Base-by-base conservation (phyloP, 2,113 vertebrate species). In the Dasyprocta punctata region DNA sequence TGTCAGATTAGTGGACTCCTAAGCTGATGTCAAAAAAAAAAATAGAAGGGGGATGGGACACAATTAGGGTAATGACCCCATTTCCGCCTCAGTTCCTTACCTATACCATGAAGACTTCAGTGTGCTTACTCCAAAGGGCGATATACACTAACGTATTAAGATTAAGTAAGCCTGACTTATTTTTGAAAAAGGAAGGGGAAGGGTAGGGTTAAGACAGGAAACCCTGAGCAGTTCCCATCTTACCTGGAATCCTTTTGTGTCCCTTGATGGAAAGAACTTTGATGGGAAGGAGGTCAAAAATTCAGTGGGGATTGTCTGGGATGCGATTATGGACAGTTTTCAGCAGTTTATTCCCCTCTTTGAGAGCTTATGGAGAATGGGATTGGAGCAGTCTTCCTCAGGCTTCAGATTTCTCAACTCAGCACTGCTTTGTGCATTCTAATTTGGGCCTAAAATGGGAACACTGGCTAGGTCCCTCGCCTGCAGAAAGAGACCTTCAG, bases 401-500 rank as follows among this genome's bases (percentile, higher is more conserved):
- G 30, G 77, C 22, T 67, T 30, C 75, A 69, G 56, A 52, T 10
- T 73, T 86, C 44, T 77, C 44, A 56, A 19, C 47, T 58, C 16
- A 20, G 16, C 36, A 80, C 24, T 14, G 7, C 38, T 75, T 77
- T 94, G 28, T 38, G 80, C 22, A 44, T 90, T 88, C 47, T 54
- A 60, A 54, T 11, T 33, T 80, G 73, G 22, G 11, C 12, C 84
- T 71, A 13, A 82, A 87, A 81, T 2, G 30, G 30, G 24, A 20
- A 7, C 22, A 30, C 0, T 9, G 7, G 24, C n/a, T 73, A 3
- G 0, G 24, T 11, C 26, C 14, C 20, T 17, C 22, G 22, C 26
- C 52, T 54, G 78, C 33, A 38, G 71, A 41, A 75, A 94, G 75
- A 88, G 41, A 85, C 92, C 56, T 92, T 87, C 67, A 41, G 73